Conservation (phyloP, 1,140 invertebrate species). For the Drosophila persimilis region DNA sequence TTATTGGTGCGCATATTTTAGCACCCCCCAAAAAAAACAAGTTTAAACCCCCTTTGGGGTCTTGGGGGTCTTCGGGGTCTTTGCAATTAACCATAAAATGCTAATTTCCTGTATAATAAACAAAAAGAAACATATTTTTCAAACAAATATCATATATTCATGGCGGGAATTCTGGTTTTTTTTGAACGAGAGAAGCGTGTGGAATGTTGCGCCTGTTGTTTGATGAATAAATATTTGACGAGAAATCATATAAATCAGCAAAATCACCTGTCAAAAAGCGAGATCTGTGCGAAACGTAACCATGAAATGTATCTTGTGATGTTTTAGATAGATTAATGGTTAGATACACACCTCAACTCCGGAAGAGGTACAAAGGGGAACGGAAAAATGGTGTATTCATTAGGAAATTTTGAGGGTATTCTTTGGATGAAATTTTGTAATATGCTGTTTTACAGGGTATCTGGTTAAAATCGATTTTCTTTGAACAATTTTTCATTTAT, state of each 20-base stretch:
- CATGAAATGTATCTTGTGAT: conserved; percentile 6
- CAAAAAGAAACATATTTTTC: conserved; percentile 20
- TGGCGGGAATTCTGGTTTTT: conserved; percentile 35
- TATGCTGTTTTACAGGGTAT: too few relatives aligned
- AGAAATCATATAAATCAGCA: conserved; percentile 35
- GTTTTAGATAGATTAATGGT: too few relatives aligned
- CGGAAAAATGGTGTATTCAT: too few relatives aligned
- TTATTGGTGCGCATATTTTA: conserved; percentile 47
- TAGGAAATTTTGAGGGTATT: too few relatives aligned
- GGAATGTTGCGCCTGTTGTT: background rate
- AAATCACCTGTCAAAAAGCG: conserved; percentile 45
- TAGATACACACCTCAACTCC: too few relatives aligned
- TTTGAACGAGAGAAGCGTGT: conserved; percentile 18
- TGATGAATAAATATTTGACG: conserved; percentile 41
- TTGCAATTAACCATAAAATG: conserved; percentile 58
- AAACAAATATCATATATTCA: conserved; percentile 40
- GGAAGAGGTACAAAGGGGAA: too few relatives aligned
- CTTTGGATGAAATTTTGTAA: too few relatives aligned
- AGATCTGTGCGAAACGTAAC: conserved; percentile 17
- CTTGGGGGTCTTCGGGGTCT: too few relatives aligned
- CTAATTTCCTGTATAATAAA: conserved; percentile 47
- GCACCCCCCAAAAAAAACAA: conserved; percentile 18
- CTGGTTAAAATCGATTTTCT: too few relatives aligned
- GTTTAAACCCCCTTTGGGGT: conserved; percentile 7
- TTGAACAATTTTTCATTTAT: too few relatives aligned